Evolutionary conservation across 2,797 vertebrate genomes (phyloP).

Genomic region (Clamator glandarius): DNA sequence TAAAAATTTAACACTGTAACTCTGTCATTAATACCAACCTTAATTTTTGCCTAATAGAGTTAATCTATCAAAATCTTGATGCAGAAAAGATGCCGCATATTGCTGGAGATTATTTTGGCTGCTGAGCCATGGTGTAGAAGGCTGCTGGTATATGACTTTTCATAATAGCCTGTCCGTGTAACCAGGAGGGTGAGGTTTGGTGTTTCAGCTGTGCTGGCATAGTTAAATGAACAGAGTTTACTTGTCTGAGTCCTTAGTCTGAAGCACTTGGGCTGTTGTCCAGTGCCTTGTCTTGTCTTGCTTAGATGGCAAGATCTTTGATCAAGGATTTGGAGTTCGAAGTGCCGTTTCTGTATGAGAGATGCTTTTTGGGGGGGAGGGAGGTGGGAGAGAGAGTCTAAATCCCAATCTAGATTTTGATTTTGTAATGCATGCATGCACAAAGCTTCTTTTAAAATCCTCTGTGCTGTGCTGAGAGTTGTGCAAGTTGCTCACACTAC

Average conservation of each 20-base stretch:
- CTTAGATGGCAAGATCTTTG: neutral
- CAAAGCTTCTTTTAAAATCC: conserved; percentile 27
- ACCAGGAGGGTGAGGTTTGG: neutral
- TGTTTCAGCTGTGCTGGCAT: neutral
- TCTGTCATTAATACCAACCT: neutral
- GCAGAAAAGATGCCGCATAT: neutral
- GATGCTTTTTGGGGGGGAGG: neutral
- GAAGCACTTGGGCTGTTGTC: neutral
- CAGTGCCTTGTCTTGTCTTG: neutral
- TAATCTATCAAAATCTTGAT: neutral
- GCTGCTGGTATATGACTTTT: neutral
- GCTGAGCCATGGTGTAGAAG: neutral
- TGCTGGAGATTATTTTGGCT: neutral
- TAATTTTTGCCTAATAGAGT: neutral
- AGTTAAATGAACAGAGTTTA: neutral
- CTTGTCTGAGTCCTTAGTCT: neutral
- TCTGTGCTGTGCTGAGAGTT: neutral
- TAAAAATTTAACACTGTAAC: neutral
- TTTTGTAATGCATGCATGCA: neutral
- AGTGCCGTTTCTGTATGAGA: neutral
- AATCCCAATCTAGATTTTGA: neutral
- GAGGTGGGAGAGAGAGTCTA: neutral
- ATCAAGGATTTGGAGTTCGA: neutral
- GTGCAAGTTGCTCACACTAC: neutral
- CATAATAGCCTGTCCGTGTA: neutral